These are phyloP conservation scores for Sparus aurata DNA, from an alignment of 2,797 vertebrate genomes.

Conservation along the genomic window DNA sequence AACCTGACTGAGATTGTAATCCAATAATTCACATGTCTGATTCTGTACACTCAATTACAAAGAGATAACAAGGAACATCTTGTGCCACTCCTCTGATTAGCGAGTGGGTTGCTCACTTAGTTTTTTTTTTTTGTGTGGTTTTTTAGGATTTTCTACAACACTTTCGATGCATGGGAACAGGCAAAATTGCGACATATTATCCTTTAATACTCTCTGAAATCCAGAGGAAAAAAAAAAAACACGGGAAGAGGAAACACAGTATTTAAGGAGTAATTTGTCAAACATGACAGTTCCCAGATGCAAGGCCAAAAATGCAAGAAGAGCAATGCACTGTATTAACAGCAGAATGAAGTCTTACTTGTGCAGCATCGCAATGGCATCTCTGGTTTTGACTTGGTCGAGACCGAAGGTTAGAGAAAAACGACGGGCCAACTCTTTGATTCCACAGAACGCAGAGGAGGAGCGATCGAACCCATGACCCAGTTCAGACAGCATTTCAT, in stretches of 20 bases:
- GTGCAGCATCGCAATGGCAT: constrained; percentile 99
- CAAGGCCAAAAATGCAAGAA: constrained; percentile 31
- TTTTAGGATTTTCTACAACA: constrained; percentile 7
- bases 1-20: constrained; percentile 13
- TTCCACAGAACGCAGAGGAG: constrained; percentile 96
- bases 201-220: constrained; percentile 40
- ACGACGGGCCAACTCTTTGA: constrained; percentile 98
- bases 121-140: constrained; percentile 19
- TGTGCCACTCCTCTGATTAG: constrained; percentile 1
- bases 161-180: constrained; percentile 22
- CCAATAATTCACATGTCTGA: constrained; percentile 6
- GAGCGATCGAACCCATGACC: constrained; percentile 98
- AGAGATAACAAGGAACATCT: not conserved
- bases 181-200: constrained; percentile 32
- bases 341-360: constrained; percentile 88
- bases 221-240: constrained; percentile 32
- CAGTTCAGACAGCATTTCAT: constrained; percentile 98
- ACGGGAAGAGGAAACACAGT: constrained; percentile 32
- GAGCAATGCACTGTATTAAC: not conserved
- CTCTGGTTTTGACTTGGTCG: constrained; percentile 98
- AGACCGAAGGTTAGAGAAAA: constrained; percentile 99
- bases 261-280: constrained; percentile 56
- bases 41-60: constrained; percentile 1
- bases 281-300: constrained; percentile 47
- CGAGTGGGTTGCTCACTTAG: not conserved